Conservation (phyloP, 2,797 vertebrate genomes). For the Smutsia gigantea region DNA sequence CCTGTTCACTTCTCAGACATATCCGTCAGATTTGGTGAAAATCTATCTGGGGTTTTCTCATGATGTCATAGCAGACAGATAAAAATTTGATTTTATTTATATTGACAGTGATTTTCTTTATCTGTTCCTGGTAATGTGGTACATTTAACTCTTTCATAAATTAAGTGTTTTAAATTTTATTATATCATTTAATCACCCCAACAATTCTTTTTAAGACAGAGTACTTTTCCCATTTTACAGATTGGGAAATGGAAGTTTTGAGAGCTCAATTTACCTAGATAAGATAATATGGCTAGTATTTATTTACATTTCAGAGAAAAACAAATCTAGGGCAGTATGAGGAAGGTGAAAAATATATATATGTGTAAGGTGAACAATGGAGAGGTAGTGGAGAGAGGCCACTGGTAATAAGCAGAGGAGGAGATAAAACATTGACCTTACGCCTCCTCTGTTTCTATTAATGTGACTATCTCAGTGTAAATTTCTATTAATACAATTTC, state of each 20-base stretch:
- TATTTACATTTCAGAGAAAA: slow-evolving; percentile 33
- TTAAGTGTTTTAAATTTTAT: slow-evolving; percentile 18
- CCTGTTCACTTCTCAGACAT: background rate
- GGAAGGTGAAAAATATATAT: background rate
- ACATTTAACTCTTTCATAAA: slow-evolving; percentile 17
- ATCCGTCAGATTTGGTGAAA: background rate
- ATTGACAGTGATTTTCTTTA: background rate
- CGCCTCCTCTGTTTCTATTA: background rate
- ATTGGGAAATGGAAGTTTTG: background rate
- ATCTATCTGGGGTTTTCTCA: background rate
- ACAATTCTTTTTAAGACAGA: background rate
- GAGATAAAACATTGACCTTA: background rate
- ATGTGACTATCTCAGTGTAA: background rate
- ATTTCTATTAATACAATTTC: background rate
- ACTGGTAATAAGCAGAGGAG: background rate
- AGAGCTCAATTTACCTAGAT: background rate
- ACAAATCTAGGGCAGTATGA: background rate
- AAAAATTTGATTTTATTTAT: background rate
- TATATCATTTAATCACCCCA: background rate
- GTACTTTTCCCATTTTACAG: background rate
- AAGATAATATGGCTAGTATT: background rate
- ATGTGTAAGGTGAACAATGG: background rate
- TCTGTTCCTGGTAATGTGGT: background rate
- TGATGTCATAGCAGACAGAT: background rate
- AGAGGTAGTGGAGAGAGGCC: background rate